Conservation (phyloP, 2,888 invertebrate genomes). For the Ormia ochracea region DNA sequence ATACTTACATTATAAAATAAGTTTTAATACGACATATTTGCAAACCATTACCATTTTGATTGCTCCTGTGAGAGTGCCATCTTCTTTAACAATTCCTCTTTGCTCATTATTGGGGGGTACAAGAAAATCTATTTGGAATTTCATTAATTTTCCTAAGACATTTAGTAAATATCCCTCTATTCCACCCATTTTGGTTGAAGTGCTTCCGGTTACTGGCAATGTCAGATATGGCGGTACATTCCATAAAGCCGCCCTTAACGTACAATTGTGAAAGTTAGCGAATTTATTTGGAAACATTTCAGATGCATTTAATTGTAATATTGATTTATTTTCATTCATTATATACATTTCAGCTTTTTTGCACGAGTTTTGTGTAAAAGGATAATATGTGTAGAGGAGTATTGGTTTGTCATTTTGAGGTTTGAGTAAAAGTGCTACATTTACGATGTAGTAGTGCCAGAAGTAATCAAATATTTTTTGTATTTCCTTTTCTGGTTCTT, state of each 20-base stretch:
- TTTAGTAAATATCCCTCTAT: slow-evolving; percentile 54
- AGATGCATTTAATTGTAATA: neutral
- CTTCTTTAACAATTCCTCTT: slow-evolving; percentile 56
- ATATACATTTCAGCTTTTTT: neutral
- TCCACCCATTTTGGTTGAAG: neutral
- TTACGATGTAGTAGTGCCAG: slow-evolving; percentile 50
- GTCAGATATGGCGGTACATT: slow-evolving; percentile 62
- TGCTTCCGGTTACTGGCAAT: neutral
- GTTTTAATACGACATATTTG: too few relatives aligned
- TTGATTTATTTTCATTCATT: neutral
- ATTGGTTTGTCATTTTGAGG: neutral
- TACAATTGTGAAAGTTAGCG: slow-evolving; percentile 40
- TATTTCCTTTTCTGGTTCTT: slow-evolving; percentile 17
- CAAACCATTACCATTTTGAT: slow-evolving; percentile 54
- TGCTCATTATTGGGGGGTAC: slow-evolving; percentile 63
- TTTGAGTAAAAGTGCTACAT: slow-evolving; percentile 43
- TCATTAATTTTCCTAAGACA: slow-evolving; percentile 21
- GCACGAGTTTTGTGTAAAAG: slow-evolving; percentile 40
- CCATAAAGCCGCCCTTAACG: slow-evolving; percentile 52
- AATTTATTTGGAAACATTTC: slow-evolving; percentile 56
- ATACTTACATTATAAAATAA: too few relatives aligned
- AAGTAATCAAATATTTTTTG: slow-evolving; percentile 56
- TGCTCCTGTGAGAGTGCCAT: slow-evolving; percentile 59
- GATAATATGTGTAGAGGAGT: slow-evolving; percentile 53
- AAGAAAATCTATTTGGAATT: slow-evolving; percentile 42